Percentiles rank a stretch among this genome's conserved stretches.
These are phyloP conservation scores for Phaedon cochleariae DNA, from an alignment of 2,888 invertebrate genomes.

Conservation along the genomic window DNA sequence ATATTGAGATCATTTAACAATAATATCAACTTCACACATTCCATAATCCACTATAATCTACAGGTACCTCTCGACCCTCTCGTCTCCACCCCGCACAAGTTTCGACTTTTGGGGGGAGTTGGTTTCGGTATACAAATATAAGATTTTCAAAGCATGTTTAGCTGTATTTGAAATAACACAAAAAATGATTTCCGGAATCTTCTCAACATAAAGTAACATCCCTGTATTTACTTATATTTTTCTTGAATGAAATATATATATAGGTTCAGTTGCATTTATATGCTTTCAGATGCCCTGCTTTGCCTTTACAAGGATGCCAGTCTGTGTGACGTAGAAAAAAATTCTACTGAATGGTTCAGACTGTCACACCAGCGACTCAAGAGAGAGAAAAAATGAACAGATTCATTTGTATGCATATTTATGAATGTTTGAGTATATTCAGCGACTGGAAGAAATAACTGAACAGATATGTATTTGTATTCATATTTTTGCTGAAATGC, in stretches of 20 bases:
- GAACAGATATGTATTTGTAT: not conserved
- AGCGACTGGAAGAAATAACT: too few species aligned
- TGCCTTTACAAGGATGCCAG: not conserved
- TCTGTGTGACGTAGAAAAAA: not conserved
- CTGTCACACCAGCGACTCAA: not conserved
- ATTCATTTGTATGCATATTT: too few species aligned
- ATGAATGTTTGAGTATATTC: too few species aligned
- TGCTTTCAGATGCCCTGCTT: not conserved
- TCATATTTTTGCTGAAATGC: not conserved
- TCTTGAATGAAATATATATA: not conserved
- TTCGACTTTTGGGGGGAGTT: too few species aligned
- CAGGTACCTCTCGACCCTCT: too few species aligned
- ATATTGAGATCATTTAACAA: conserved; percentile 8
- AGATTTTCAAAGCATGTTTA: not conserved
- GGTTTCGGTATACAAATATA: too few species aligned
- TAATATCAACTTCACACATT: conserved; percentile 3
- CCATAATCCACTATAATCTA: too few species aligned
- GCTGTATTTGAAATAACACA: not conserved
- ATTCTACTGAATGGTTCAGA: not conserved
- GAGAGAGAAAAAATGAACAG: not conserved
- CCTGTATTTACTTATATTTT: not conserved
- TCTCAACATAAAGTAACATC: not conserved
- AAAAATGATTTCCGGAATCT: not conserved
- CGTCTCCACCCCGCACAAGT: too few species aligned
- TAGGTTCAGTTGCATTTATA: not conserved